Percentiles rank a stretch among this genome's conserved stretches.
Evolutionary conservation across 37 sponge, comb jelly and placozoan genomes (phyloP).

Genomic region (Sycon ciliatum): DNA sequence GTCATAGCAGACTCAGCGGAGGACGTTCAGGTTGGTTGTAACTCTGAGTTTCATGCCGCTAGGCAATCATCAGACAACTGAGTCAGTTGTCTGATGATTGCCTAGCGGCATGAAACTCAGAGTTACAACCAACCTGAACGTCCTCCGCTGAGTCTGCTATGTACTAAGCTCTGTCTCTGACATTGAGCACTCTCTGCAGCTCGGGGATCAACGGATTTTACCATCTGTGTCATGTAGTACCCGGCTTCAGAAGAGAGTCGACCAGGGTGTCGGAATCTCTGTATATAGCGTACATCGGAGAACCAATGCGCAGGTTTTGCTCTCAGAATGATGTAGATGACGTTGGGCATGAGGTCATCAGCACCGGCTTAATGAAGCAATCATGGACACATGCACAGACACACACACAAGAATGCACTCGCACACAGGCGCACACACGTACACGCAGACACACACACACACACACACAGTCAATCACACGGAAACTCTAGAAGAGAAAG

Average conservation of each 20-base stretch:
- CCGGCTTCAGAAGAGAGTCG: background rate
- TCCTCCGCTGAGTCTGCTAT: no score
- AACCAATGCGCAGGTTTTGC: background rate
- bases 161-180: no score
- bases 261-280: background rate
- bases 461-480: constrained; percentile 11
- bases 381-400: background rate
- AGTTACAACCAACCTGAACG: no score
- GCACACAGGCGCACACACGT: background rate
- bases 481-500: background rate
- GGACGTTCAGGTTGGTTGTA: no score
- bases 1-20: no score
- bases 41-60: no score
- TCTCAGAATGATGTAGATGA: background rate
- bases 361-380: background rate
- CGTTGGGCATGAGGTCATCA: background rate
- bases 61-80: no score
- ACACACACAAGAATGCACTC: background rate
- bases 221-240: background rate
- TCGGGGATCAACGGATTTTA: no score
- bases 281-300: background rate
- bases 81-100: no score
- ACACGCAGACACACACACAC: constrained; percentile 18
- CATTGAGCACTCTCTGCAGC: no score
- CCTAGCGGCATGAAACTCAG: no score